Evolutionary conservation across 1,140 invertebrate genomes (phyloP).

Genomic region (Cydia pomonella): DNA sequence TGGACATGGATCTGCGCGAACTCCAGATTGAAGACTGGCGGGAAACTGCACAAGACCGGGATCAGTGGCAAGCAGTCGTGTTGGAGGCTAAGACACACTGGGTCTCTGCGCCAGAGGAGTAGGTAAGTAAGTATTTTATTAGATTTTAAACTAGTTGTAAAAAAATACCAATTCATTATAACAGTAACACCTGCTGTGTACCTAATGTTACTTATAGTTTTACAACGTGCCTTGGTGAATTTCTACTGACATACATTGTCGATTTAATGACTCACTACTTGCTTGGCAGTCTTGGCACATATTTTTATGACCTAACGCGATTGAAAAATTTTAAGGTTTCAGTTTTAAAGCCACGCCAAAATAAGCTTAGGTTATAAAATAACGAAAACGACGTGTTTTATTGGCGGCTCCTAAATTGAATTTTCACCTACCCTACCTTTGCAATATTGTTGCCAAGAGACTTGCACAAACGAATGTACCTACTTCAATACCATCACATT

Average conservation of each 20-base stretch:
- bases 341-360: conserved; percentile 5
- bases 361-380: background rate
- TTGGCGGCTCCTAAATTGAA: background rate
- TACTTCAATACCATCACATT: background rate
- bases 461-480: background rate
- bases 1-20: too few relatives aligned
- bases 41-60: too few relatives aligned
- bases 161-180: too few relatives aligned
- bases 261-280: background rate
- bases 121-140: too few relatives aligned
- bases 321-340: conserved; percentile 12
- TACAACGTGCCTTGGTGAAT: background rate
- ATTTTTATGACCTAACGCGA: background rate
- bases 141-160: too few relatives aligned
- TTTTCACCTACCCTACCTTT: background rate
- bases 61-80: too few relatives aligned
- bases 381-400: conserved; percentile 16
- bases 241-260: background rate
- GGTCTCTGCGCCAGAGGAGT: too few relatives aligned
- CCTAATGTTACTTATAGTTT: background rate
- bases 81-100: too few relatives aligned
- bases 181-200: too few relatives aligned
- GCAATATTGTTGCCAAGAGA: conserved; percentile 3
- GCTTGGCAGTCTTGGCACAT: background rate
- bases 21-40: too few relatives aligned